A percentile compares a stretch with the other conserved stretches of the same genome.
Conservation (phyloP, 2,113 vertebrate species). For the Hucho hucho region DNA sequence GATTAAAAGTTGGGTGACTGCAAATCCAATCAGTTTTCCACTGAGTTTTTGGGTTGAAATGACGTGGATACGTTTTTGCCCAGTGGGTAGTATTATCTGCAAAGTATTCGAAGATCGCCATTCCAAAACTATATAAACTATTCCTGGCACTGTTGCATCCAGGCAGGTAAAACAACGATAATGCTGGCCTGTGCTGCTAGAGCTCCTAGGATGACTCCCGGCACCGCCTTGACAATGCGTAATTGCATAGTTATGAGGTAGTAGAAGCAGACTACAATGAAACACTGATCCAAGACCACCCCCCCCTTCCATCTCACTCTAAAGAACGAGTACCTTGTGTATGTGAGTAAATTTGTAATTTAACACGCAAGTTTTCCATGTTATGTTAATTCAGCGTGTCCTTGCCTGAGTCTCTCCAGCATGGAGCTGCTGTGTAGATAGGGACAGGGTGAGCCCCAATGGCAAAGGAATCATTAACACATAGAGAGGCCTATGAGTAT, state of each 20-base stretch:
- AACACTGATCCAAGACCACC: constrained; percentile 2
- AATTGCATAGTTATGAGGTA: constrained; percentile 2
- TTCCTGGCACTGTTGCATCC: constrained; percentile 14
- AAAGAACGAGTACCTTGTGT: constrained; percentile 5
- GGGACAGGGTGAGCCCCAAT: neutral
- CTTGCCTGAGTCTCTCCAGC: neutral
- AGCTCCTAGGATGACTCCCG: neutral
- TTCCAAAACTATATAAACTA: neutral
- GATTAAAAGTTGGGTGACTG: too few relatives aligned
- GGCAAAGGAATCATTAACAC: neutral
- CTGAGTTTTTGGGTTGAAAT: too few relatives aligned
- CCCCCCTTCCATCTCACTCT: too few relatives aligned
- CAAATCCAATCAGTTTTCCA: too few relatives aligned
- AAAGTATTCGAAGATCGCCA: too few relatives aligned
- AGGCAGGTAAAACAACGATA: constrained; percentile 3
- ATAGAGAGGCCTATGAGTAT: neutral
- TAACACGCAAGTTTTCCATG: neutral
- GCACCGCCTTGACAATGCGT: neutral
- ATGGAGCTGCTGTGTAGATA: neutral
- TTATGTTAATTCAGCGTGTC: constrained; percentile 3
- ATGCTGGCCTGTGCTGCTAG: neutral
- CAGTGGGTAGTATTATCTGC: too few relatives aligned
- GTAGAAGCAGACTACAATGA: constrained; percentile 2
- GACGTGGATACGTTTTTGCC: too few relatives aligned
- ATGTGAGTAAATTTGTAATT: neutral